Evolutionary conservation across 2,797 vertebrate species (phyloP).

Genomic region (Ptychobarbus kaznakovi): DNA sequence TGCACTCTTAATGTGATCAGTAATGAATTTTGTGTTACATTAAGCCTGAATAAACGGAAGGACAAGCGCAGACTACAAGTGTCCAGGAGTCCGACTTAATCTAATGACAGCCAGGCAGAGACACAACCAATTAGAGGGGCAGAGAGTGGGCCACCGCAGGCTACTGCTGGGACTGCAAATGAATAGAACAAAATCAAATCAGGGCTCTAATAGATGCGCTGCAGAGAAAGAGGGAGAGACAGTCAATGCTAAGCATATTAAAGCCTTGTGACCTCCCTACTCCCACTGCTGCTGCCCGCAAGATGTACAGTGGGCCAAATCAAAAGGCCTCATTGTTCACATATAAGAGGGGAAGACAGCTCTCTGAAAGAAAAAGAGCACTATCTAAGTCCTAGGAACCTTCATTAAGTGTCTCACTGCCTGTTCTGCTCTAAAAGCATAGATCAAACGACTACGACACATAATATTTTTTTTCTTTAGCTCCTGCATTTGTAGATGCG

Average conservation of each 20-base stretch:
- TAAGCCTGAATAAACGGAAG: constrained; percentile 90
- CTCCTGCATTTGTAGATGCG: not conserved
- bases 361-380: constrained; percentile 67
- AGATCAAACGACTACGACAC: not conserved
- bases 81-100: constrained; percentile 92
- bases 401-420: constrained; percentile 19
- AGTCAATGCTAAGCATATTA: constrained; percentile 93
- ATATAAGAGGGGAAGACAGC: constrained; percentile 64
- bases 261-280: constrained; percentile 86
- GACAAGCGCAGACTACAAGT: constrained; percentile 90
- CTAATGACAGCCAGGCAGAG: constrained; percentile 93
- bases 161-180: constrained; percentile 91
- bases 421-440: constrained; percentile 1
- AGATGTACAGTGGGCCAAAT: constrained; percentile 67
- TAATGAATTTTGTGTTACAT: constrained; percentile 95
- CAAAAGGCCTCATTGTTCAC: constrained; percentile 44
- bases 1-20: constrained; percentile 90
- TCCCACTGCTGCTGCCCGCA: constrained; percentile 83
- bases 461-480: not conserved
- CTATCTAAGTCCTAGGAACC: constrained; percentile 28
- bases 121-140: constrained; percentile 88
- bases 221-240: constrained; percentile 71
- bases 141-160: constrained; percentile 82
- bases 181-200: constrained; percentile 93
- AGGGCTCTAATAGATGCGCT: constrained; percentile 89